Percentiles rank a stretch among this genome's conserved stretches.
These are phyloP conservation scores for Psylliodes chrysocephalus DNA, from an alignment of 2,888 invertebrate genomes.

Conservation along the genomic window DNA sequence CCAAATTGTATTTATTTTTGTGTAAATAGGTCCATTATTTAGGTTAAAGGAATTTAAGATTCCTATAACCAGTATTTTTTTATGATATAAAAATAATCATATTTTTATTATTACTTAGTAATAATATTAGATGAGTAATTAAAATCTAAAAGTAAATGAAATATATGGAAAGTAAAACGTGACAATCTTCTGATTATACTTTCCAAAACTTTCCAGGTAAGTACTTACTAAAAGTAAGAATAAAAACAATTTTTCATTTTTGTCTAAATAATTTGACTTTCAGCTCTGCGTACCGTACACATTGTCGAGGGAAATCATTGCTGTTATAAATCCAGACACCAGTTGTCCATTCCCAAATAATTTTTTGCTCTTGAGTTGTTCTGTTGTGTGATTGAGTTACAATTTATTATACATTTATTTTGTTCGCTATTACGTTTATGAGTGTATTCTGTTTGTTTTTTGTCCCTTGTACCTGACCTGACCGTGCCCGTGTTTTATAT, in stretches of 20 bases:
- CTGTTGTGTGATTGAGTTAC: slow-evolving; percentile 63
- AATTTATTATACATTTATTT: slow-evolving; percentile 46
- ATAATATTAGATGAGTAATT: too few relatives aligned
- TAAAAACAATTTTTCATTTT: not conserved
- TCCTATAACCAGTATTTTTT: too few relatives aligned
- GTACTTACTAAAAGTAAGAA: not conserved
- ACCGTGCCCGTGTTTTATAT: slow-evolving; percentile 70
- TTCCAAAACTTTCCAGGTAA: not conserved
- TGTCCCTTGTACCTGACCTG: slow-evolving; percentile 52
- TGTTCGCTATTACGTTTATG: slow-evolving; percentile 58
- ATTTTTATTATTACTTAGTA: too few relatives aligned
- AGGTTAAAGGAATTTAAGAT: too few relatives aligned
- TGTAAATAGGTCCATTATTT: too few relatives aligned
- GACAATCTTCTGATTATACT: too few relatives aligned
- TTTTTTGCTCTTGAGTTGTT: slow-evolving; percentile 50
- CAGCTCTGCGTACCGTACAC: slow-evolving; percentile 5
- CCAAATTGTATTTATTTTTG: too few relatives aligned
- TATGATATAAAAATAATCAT: too few relatives aligned
- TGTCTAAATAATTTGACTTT: not conserved
- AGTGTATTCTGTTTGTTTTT: slow-evolving; percentile 67
- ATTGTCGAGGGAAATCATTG: slow-evolving; percentile 25
- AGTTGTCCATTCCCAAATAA: slow-evolving; percentile 16
- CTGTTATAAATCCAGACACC: slow-evolving; percentile 18
- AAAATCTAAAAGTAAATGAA: too few relatives aligned
- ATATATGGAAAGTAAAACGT: not conserved